phyloP scores from a whole-genome alignment of 1,140 invertebrate species.

The Anastatus disparis region DNA sequence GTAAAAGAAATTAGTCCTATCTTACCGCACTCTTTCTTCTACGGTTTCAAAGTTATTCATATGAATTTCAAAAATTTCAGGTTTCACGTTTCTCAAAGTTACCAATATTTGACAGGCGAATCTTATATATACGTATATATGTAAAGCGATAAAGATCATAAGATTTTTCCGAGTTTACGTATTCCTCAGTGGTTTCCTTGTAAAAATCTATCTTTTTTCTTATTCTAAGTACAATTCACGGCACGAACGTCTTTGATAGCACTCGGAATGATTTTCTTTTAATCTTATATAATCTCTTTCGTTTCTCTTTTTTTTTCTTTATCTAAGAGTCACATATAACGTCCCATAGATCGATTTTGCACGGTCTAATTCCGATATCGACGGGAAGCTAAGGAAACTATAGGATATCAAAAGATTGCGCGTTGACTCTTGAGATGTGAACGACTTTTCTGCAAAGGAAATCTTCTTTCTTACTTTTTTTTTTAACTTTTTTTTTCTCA shows the following conservation, averaged over 20 bases:
- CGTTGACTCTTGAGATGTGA: constrained; percentile 3
- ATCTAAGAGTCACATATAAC: too few relatives aligned
- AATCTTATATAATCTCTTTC: constrained; percentile 9
- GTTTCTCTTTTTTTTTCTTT: too few relatives aligned
- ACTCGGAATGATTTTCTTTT: constrained; percentile 59
- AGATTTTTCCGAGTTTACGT: constrained; percentile 51
- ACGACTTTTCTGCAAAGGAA: background rate
- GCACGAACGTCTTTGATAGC: constrained; percentile 63
- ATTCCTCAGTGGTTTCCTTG: constrained; percentile 17
- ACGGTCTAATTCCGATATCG: constrained; percentile 39
- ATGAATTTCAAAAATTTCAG: too few relatives aligned
- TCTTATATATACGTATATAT: too few relatives aligned
- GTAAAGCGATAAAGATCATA: constrained; percentile 58
- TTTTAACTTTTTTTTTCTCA: too few relatives aligned
- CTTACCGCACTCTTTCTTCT: too few relatives aligned
- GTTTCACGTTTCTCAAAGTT: background rate
- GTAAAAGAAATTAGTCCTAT: too few relatives aligned
- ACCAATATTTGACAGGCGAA: too few relatives aligned
- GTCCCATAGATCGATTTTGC: constrained; percentile 8
- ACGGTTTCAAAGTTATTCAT: too few relatives aligned
- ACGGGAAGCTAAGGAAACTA: too few relatives aligned
- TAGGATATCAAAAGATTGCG: too few relatives aligned
- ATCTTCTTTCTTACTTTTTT: too few relatives aligned
- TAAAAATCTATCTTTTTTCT: constrained; percentile 55
- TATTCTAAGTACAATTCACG: constrained; percentile 55